phyloP scores from a whole-genome alignment of 2,888 invertebrate genomes.

The Magallana nippona region DNA sequence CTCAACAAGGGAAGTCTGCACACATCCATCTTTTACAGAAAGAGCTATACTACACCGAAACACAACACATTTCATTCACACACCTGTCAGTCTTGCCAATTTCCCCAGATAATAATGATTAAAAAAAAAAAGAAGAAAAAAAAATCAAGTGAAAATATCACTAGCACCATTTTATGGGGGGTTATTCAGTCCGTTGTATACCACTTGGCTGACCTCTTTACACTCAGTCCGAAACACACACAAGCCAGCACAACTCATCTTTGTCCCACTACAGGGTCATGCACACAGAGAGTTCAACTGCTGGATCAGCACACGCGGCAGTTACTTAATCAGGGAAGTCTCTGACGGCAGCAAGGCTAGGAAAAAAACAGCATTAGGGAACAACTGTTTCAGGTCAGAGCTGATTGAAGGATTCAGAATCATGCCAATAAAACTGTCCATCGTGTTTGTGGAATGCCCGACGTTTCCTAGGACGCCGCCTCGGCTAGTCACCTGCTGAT shows the following conservation, averaged over 20 bases:
- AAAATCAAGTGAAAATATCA: no score
- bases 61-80: neutral
- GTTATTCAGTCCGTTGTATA: no score
- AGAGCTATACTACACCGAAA: neutral
- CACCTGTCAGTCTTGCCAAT: neutral
- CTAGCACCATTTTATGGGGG: no score
- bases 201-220: neutral
- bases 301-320: neutral
- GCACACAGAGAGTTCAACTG: neutral
- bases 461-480: neutral
- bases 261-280: neutral
- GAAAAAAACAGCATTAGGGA: constrained; percentile 6
- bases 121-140: neutral
- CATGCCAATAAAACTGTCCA: neutral
- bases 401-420: neutral
- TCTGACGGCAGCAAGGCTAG: constrained; percentile 1
- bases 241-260: neutral
- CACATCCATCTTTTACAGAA: constrained; percentile 28
- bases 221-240: neutral
- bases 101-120: neutral
- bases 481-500: constrained; percentile 73
- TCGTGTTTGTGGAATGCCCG: neutral
- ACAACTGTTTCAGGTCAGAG: neutral
- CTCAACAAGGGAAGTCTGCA: constrained; percentile 14
- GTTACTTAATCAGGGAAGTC: neutral